phyloP scores from a whole-genome alignment of 2,113 vertebrate species.

The Ramphastos sulfuratus region DNA sequence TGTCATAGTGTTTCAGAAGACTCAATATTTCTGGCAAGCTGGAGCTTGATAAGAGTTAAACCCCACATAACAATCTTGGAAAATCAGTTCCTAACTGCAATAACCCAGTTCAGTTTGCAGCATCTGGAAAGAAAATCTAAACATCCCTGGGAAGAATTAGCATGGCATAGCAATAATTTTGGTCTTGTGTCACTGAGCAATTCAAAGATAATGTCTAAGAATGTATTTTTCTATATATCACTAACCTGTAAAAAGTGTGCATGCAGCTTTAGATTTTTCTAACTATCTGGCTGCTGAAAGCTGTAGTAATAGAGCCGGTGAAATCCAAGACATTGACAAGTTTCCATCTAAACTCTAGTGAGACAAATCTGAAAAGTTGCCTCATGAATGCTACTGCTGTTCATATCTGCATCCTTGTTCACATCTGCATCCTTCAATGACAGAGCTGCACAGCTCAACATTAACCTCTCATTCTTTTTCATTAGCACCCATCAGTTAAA shows the following conservation, averaged over 20 bases:
- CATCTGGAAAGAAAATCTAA: slow-evolving; percentile 57
- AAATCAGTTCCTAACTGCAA: neutral
- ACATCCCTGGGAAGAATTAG: slow-evolving; percentile 39
- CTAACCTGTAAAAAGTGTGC: slow-evolving; percentile 27
- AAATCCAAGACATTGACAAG: neutral
- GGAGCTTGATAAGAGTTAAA: neutral
- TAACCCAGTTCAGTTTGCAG: neutral
- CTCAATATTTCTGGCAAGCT: neutral
- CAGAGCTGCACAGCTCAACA: neutral
- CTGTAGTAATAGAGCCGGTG: neutral
- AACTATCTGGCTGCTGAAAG: slow-evolving; percentile 30
- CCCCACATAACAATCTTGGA: neutral
- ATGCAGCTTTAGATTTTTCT: slow-evolving; percentile 35
- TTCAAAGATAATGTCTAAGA: slow-evolving; percentile 15
- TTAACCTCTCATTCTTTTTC: slow-evolving; percentile 2
- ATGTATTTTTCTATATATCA: slow-evolving; percentile 9
- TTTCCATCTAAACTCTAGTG: slow-evolving; percentile 35
- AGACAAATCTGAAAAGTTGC: slow-evolving; percentile 29
- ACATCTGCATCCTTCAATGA: neutral
- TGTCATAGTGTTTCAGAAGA: neutral
- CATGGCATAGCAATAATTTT: slow-evolving; percentile 16
- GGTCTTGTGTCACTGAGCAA: slow-evolving; percentile 34
- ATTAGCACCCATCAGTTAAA: neutral
- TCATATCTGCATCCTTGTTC: slow-evolving; percentile 3
- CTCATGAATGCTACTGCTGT: neutral